These are phyloP conservation scores for Litoditis marina DNA, from an alignment of 2,888 invertebrate genomes.

Conservation along the genomic window DNA sequence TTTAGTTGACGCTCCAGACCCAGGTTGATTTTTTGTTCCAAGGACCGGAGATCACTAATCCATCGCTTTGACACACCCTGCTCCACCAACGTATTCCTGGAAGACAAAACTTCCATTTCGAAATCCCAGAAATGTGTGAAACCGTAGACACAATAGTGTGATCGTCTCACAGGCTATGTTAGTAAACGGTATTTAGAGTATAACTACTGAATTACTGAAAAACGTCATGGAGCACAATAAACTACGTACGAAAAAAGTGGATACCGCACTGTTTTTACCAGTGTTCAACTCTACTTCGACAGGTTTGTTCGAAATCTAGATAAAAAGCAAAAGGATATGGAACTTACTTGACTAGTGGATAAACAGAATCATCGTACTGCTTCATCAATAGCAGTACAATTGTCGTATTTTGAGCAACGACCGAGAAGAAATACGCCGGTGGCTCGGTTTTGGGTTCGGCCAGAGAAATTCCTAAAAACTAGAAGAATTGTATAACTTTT, in stretches of 20 bases:
- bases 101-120: background rate
- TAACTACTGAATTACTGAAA: no score
- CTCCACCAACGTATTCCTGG: constrained; percentile 80
- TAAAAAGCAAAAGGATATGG: background rate
- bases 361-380: constrained; percentile 81
- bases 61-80: constrained; percentile 85
- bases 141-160: background rate
- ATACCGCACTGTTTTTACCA: no score
- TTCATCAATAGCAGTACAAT: constrained; percentile 89
- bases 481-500: no score
- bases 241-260: no score
- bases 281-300: no score
- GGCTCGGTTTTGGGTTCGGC: constrained; percentile 81
- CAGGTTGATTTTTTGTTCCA: constrained; percentile 84
- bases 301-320: no score
- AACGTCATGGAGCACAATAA: no score
- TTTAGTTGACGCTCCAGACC: constrained; percentile 72
- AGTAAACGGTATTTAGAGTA: no score
- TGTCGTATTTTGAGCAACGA: constrained; percentile 84
- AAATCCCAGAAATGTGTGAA: background rate
- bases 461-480: constrained; percentile 63
- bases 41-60: constrained; percentile 78
- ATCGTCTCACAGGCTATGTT: no score
- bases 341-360: constrained; percentile 80
- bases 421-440: constrained; percentile 85